A percentile compares a stretch with the other conserved stretches of the same genome.
phyloP scores from a whole-genome alignment of 2,113 vertebrate species.

The Pteropus alecto region DNA sequence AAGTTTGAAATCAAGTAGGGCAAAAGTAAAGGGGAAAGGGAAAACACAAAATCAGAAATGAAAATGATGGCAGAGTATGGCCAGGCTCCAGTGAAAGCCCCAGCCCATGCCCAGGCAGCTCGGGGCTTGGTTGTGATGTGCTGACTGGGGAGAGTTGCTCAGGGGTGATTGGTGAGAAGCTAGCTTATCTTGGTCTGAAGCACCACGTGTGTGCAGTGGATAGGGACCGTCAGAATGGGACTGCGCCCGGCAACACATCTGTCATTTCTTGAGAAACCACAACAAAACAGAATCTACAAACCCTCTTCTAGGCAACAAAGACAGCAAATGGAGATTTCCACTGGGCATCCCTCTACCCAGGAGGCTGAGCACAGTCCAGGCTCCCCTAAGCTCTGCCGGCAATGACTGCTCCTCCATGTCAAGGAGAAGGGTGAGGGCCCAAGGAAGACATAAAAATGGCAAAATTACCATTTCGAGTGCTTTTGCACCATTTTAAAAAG shows the following conservation, averaged over 20 bases:
- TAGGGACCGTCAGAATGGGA: neutral
- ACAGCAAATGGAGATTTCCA: neutral
- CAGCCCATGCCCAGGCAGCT: neutral
- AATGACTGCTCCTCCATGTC: neutral
- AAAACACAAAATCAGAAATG: neutral
- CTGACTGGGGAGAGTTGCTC: rapidly evolving
- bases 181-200: neutral
- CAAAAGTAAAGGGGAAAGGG: neutral
- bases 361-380: neutral
- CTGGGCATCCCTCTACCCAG: neutral
- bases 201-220: neutral
- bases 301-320: neutral
- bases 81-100: neutral
- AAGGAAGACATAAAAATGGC: neutral
- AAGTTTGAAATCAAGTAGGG: neutral
- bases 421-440: neutral
- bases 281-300: neutral
- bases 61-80: rapidly evolving
- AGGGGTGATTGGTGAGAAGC: neutral
- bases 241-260: neutral
- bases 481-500: neutral
- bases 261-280: neutral
- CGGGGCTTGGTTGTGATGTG: neutral
- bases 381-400: neutral
- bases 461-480: neutral